phyloP scores from a whole-genome alignment of 1,140 invertebrate species.

The Lucilia sericata region DNA sequence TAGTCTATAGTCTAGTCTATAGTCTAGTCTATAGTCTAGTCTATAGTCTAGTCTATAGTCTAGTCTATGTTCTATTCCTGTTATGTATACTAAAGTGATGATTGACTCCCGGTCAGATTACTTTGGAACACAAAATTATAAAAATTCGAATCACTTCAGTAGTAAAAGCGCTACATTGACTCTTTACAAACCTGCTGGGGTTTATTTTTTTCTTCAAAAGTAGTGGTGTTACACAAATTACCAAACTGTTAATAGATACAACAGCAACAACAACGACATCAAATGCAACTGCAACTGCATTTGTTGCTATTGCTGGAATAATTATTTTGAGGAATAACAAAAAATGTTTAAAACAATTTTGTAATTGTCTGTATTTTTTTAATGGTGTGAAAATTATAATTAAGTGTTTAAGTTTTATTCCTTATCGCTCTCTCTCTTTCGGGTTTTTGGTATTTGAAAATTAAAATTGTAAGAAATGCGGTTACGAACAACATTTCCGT shows the following conservation, averaged over 20 bases:
- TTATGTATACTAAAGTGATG: no score
- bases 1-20: no score
- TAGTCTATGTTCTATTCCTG: no score
- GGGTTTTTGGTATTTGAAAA: no score
- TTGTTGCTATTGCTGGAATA: background rate
- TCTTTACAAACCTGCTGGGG: no score
- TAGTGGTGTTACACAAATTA: conserved; percentile 45
- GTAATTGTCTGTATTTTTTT: conserved; percentile 22
- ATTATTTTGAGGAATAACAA: background rate
- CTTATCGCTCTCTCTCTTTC: background rate
- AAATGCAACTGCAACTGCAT: conserved; percentile 13
- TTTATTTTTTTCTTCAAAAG: conserved; percentile 29
- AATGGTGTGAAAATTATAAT: conserved; percentile 44
- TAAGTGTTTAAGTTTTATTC: conserved; percentile 32
- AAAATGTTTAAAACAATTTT: background rate
- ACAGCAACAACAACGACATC: background rate
- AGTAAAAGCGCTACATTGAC: no score
- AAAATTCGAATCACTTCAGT: no score
- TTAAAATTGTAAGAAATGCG: background rate
- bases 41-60: no score
- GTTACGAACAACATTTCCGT: background rate
- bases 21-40: no score
- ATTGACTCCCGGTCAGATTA: no score
- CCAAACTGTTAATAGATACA: conserved; percentile 39
- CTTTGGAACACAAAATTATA: no score